Conservation (phyloP, 2,888 invertebrate species). For the Chymomyza caudatula region DNA sequence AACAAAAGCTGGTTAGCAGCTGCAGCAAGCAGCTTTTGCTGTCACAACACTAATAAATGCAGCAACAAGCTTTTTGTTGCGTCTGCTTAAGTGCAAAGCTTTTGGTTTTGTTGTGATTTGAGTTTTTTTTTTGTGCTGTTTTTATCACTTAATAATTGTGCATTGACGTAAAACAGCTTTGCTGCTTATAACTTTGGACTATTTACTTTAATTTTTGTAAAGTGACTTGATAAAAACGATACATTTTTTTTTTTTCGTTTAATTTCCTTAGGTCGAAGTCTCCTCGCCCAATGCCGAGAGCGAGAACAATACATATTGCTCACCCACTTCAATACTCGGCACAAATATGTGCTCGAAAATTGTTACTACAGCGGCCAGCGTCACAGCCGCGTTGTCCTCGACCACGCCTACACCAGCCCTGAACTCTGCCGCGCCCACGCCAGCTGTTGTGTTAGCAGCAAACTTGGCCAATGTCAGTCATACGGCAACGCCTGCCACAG, state of each 20-base stretch:
- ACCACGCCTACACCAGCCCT: conserved; percentile 62
- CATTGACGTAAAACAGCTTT: background rate
- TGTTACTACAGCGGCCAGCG: conserved; percentile 74
- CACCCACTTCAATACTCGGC: conserved; percentile 77
- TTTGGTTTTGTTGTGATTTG: conserved; percentile 9
- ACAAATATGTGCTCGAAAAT: conserved; percentile 78
- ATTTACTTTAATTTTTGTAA: background rate
- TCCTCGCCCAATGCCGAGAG: conserved; percentile 78
- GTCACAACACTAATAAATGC: conserved; percentile 11
- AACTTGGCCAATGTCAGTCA: background rate
- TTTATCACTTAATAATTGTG: background rate
- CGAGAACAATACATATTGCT: conserved; percentile 77
- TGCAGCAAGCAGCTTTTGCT: conserved; percentile 7
- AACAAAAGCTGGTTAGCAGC: background rate
- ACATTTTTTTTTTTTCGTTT: conserved; percentile 3
- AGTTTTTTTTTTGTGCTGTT: background rate
- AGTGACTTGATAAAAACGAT: background rate
- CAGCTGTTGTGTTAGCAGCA: conserved; percentile 19
- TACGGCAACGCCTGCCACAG: conserved; percentile 20
- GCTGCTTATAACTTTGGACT: background rate
- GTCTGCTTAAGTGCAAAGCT: conserved; percentile 2
- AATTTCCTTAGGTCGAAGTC: conserved; percentile 75
- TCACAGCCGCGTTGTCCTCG: conserved; percentile 72
- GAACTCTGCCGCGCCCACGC: conserved; percentile 35
- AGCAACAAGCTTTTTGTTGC: conserved; percentile 12